Conservation (phyloP, 2,113 vertebrate genomes). For the Thinocorus orbignyianus region DNA sequence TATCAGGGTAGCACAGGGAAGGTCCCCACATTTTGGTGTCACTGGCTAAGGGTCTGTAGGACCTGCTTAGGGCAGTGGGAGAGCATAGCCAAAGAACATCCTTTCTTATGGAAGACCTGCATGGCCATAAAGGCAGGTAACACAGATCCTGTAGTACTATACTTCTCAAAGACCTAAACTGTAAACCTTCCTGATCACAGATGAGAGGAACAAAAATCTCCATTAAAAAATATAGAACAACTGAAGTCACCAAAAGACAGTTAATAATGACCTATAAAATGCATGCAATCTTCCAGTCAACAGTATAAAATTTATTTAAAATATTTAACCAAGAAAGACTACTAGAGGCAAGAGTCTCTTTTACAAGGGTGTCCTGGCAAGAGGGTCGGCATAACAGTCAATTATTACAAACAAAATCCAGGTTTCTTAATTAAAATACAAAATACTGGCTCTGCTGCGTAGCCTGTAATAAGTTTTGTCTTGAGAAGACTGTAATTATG, state of each 20-base stretch:
- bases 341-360: constrained; percentile 71
- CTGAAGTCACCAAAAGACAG: constrained; percentile 53
- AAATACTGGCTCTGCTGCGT: constrained; percentile 68
- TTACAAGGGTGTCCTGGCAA: constrained; percentile 76
- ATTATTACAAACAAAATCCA: constrained; percentile 82
- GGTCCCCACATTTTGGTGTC: neutral
- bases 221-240: neutral
- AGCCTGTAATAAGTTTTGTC: constrained; percentile 71
- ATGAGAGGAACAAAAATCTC: constrained; percentile 1
- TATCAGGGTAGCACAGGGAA: neutral
- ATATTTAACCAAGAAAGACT: constrained; percentile 63
- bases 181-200: neutral
- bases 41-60: neutral
- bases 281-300: constrained; percentile 36
- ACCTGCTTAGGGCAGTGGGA: neutral
- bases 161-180: neutral
- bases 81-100: neutral
- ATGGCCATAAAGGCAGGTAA: neutral
- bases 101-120: neutral
- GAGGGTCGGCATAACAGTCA: constrained; percentile 66
- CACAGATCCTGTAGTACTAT: neutral
- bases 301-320: constrained; percentile 63
- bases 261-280: constrained; percentile 49
- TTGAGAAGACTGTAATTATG: constrained; percentile 73
- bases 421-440: constrained; percentile 82